A percentile compares a stretch with the other conserved stretches of the same genome.
phyloP scores from a whole-genome alignment of 2,888 invertebrate genomes.

The Idaea straminata region DNA sequence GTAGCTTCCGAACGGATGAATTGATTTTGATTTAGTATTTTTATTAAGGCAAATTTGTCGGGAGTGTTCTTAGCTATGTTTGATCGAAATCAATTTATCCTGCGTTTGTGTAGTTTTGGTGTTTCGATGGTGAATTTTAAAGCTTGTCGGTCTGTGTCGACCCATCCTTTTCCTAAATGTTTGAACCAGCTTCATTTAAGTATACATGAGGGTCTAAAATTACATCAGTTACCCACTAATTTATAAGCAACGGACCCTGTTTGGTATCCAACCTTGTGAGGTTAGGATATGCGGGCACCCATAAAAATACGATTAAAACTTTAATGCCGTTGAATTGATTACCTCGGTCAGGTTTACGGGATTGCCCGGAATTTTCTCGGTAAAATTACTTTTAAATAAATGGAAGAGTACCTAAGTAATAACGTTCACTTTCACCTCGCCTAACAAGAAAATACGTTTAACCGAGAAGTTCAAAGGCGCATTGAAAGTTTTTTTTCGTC shows the following conservation, averaged over 20 bases:
- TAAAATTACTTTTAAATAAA: neutral
- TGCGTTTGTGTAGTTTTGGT: neutral
- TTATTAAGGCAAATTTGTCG: no score
- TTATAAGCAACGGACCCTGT: neutral
- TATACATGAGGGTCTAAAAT: slow-evolving; percentile 1
- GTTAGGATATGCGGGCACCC: slow-evolving; percentile 10
- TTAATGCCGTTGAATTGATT: slow-evolving; percentile 22
- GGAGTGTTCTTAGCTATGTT: no score
- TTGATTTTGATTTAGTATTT: no score
- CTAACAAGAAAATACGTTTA: slow-evolving; percentile 2
- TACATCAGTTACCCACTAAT: neutral
- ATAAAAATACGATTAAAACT: slow-evolving; percentile 31
- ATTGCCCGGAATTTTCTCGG: slow-evolving; percentile 14
- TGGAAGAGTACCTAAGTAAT: slow-evolving; percentile 5
- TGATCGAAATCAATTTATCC: no score
- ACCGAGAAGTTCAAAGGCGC: slow-evolving; percentile 4
- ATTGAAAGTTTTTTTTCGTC: neutral
- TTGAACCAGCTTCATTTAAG: neutral
- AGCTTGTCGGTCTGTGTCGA: neutral
- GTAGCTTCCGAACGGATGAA: no score
- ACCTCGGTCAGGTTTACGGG: slow-evolving; percentile 12
- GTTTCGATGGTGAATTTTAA: neutral
- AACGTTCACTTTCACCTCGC: slow-evolving; percentile 1
- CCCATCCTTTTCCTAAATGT: neutral
- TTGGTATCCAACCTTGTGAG: slow-evolving; percentile 6